A percentile compares a stretch with the other conserved stretches of the same genome.
These are phyloP conservation scores for Nothocercus julius DNA, from an alignment of 2,113 vertebrate genomes.

Conservation along the genomic window DNA sequence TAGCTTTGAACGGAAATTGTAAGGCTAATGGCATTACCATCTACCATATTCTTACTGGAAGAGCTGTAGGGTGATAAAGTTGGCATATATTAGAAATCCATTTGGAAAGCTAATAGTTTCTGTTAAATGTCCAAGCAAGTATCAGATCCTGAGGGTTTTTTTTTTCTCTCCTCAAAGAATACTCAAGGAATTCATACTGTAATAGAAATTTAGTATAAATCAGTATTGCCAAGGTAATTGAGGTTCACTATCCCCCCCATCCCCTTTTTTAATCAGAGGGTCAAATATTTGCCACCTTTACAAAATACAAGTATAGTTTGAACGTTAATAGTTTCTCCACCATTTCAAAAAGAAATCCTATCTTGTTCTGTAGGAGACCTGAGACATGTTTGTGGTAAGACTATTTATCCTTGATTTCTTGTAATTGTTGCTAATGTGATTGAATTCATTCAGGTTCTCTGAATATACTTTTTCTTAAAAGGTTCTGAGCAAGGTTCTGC, in stretches of 20 bases:
- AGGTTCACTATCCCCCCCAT: neutral
- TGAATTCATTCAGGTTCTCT: neutral
- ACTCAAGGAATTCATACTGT: neutral
- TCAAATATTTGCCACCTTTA: neutral
- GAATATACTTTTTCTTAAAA: neutral
- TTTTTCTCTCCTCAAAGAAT: neutral
- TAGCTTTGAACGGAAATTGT: neutral
- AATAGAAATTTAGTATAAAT: neutral
- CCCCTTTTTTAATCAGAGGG: neutral
- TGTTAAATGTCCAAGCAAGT: neutral
- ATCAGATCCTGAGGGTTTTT: neutral
- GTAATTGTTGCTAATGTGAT: neutral
- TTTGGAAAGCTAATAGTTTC: neutral
- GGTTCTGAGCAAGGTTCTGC: neutral
- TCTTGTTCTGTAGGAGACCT: neutral
- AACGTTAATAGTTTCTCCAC: neutral
- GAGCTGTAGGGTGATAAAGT: neutral
- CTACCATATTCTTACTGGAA: neutral
- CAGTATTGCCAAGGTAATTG: neutral
- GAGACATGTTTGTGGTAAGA: neutral
- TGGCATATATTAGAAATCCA: too few species aligned
- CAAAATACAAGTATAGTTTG: neutral
- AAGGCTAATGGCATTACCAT: neutral
- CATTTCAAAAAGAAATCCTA: neutral
- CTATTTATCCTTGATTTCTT: neutral